Conservation (phyloP, 2,888 invertebrate genomes). For the Cotesia congregata region DNA sequence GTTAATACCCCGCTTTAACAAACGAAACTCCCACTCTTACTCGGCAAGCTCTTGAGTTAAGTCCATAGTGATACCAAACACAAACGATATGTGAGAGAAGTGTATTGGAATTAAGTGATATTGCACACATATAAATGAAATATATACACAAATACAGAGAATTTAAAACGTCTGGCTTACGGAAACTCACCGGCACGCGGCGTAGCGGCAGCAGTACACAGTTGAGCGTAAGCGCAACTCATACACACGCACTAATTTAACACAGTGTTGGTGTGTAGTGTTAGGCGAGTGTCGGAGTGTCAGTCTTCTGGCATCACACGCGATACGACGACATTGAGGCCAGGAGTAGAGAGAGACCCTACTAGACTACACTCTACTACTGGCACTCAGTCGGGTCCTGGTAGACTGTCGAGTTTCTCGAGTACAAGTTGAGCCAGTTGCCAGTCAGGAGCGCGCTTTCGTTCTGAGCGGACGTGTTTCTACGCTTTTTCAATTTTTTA, state of each 20-base stretch:
- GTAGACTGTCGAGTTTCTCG: slow-evolving; percentile 56
- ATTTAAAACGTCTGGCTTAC: background rate
- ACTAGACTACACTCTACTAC: slow-evolving; percentile 45
- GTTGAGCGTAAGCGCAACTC: slow-evolving; percentile 21
- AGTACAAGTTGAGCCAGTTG: slow-evolving; percentile 49
- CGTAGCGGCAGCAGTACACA: slow-evolving; percentile 17
- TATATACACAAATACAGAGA: slow-evolving; percentile 9
- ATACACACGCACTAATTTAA: background rate
- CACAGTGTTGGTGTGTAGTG: slow-evolving; percentile 3
- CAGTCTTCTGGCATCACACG: slow-evolving; percentile 46
- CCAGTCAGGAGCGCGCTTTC: slow-evolving; percentile 63
- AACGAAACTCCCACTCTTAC: slow-evolving; percentile 7
- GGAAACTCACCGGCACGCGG: background rate
- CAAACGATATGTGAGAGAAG: slow-evolving; percentile 34
- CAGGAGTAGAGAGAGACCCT: slow-evolving; percentile 55
- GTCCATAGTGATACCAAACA: background rate
- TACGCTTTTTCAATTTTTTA: background rate
- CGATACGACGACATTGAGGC: slow-evolving; percentile 63
- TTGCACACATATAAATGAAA: slow-evolving; percentile 34
- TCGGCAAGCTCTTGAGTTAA: background rate
- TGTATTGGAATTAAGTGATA: slow-evolving; percentile 31
- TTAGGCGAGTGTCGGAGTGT: slow-evolving; percentile 22
- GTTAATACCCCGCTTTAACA: too few relatives aligned
- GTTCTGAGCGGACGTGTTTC: slow-evolving; percentile 56
- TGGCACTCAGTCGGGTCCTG: slow-evolving; percentile 49